Evolutionary conservation across 1,140 invertebrate species (phyloP), one percentile per base, ranked within the genome.

Genomic region (Drosophila serrata): DNA sequence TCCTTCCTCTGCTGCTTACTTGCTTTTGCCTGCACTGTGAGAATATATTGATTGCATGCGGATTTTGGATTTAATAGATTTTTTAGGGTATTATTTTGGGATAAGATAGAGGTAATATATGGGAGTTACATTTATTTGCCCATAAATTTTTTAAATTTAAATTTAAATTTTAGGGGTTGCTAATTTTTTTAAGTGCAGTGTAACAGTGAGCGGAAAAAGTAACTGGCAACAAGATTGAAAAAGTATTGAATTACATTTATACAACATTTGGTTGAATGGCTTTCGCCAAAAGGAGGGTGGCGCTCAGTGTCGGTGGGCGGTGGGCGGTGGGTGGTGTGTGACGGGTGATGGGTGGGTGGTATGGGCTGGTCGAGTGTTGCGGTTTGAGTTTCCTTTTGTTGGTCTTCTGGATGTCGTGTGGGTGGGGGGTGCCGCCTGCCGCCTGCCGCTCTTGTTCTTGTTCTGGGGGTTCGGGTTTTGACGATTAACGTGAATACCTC

Each of bases 221-320:
- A 69, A 69, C 61, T 53, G 75, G 60, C 73, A 78, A 74, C 73
- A 58, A 88, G 73, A 88, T 81, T 88, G 84, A 75, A 88, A 87
- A 84, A 88, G 84, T 88, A 88, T 88, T 88, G 84, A 88, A 88
- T 88, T 88, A 88, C 84, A 90, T 88, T 88, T 84, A 88, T 80
- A 88, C 84, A 88, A 87, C 84, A 88, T 87, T 87, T 80, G 84
- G 76, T 87, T 87, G 84, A 87, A 88, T 88, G 79, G 79, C 82
- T 79, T 76, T 79, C 73, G 79, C 40, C 51, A 55, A n/a, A 15
- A 48, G 6, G 22, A 42, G 59, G 31, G 45, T 22, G 53, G 35
- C 22, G 22, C 42, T 43, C 3, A 19, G 42, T 46, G 75, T 12
- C 15, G 27, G 58, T 31, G 31, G 64, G 62, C 27, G 48, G 57